Base-by-base conservation (phyloP, 2,888 invertebrate genomes). In the Hipparchia semele region DNA sequence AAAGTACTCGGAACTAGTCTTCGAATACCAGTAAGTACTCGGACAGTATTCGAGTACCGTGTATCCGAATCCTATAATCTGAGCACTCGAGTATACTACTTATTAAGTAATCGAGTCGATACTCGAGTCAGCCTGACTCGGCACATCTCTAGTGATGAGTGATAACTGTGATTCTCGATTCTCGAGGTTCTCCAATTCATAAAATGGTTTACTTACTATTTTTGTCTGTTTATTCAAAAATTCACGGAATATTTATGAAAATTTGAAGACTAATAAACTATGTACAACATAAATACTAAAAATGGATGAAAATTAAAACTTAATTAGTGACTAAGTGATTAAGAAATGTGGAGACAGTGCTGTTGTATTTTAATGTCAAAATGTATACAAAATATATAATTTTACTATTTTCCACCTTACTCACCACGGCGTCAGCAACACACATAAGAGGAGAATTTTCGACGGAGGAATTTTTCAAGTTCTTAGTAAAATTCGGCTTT, bases 401-500 rank as follows among this genome's bases (percentile, higher is more conserved):
- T 81, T 76, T 89, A 78, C 73, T 91, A 77, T 84, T 88, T 78
- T 86, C 81, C 73, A 84, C 82, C 62, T 78, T 87, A 72, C 80
- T 89, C 71, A 51, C 85, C 67, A 78, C 81, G 69, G 87, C 84
- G 54, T 87, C 88, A 39, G 82, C 88, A 69, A 88, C 90, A 39
- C 93, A 89, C 75, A 90, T 94, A 78, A 83, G 86, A 76, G 94
- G 94, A 71, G 90, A 91, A 80, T 94, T 93, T 85, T 89, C 92
- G 61, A 93, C 93, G 2, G 80, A 85, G 75, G 96, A 97, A 66
- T 98, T 98, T 89, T 99, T 98, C 87, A 97, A 97, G 90, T 98
- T 99, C 90, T 94, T 99, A 70, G 96, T 98, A 39, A 99, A 99
- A 90, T 99, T 99, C 90, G 99, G 99, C 73, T 98, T 99, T 87